Base-by-base conservation (phyloP, 2,888 invertebrate genomes). In the Polyommatus icarus region DNA sequence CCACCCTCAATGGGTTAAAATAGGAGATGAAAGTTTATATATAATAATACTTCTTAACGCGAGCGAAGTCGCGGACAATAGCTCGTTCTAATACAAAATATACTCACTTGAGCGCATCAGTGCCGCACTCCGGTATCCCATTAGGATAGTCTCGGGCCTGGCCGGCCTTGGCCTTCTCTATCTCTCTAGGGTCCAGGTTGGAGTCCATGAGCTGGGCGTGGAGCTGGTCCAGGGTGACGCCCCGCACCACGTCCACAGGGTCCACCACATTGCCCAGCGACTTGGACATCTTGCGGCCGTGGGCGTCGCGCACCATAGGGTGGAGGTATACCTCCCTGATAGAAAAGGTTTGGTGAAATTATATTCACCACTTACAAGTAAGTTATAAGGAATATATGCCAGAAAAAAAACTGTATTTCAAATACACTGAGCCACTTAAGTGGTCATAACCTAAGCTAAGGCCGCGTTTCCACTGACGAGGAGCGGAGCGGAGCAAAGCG, bases 231-330 rank as follows among this genome's bases (percentile, higher is more conserved):
- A 99, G 90, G 0, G 96, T 95, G 82, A 98, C 96, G 3, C 99
- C 99, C 8, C 94, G 93, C 78, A 99, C 99, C 1, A 99, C 98
- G 90, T 99, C 98, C 90, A 99, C 96, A 0, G 99, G 99, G 91
- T 99, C 99, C 82, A 99, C 97, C 4, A 99, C 99, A 89, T 99
- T 99, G 78, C 99, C 99, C 79, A 99, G 94, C 0, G 99, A 99
- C 89, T 99, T 99, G 83, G 99, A 99, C 99, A 99, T 99, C 94
- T 99, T 99, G 78, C 99, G 96, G 0, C 99, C 99, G 88, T 99
- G 99, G 0, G 99, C 98, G 91, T 99, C 99, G 78, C 99, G 96
- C 1, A 99, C 97, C 95, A 99, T 98, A 0, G 99, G 99, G 91
- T 99, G 99, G 18, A 99, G 95, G 86, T 98, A 98, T 0, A 99